phyloP scores from a whole-genome alignment of 2,888 invertebrate genomes.

The Argynnis bischoffii region DNA sequence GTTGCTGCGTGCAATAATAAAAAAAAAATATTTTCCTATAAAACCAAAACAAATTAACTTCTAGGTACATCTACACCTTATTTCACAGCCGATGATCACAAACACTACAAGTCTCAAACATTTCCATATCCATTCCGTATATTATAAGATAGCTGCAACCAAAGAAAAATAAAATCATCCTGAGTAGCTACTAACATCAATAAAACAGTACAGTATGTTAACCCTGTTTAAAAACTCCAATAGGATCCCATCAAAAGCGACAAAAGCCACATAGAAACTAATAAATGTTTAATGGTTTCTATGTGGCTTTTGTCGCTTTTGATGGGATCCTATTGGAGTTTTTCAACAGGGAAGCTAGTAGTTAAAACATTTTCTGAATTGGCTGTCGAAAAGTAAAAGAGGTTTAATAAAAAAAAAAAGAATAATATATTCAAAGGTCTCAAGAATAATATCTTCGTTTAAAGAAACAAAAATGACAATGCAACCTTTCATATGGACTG shows the following conservation, averaged over 20 bases:
- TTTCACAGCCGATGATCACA: conserved; percentile 77
- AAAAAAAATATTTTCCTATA: conserved; percentile 57
- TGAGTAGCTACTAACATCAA: conserved; percentile 8
- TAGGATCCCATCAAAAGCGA: too few relatives aligned
- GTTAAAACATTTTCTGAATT: not conserved
- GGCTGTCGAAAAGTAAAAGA: not conserved
- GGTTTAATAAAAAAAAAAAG: too few relatives aligned
- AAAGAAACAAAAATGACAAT: too few relatives aligned
- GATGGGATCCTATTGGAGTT: too few relatives aligned
- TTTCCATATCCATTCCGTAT: conserved; percentile 80
- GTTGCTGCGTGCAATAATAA: conserved; percentile 79
- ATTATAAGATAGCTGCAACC: conserved; percentile 80
- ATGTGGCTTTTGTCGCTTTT: too few relatives aligned
- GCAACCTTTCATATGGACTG: too few relatives aligned
- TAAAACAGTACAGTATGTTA: not conserved
- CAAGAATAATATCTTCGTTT: too few relatives aligned
- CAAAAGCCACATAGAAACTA: too few relatives aligned
- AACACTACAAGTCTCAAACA: conserved; percentile 75
- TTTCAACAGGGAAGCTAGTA: too few relatives aligned
- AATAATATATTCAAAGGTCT: too few relatives aligned
- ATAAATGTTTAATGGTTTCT: too few relatives aligned
- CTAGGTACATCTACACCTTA: conserved; percentile 60
- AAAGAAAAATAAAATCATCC: conserved; percentile 56
- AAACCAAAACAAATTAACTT: conserved; percentile 43
- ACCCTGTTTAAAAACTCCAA: too few relatives aligned